Percentiles rank a stretch among this genome's conserved stretches.
Evolutionary conservation across 2,888 invertebrate species (phyloP).

Genomic region (Nemurella pictetii): DNA sequence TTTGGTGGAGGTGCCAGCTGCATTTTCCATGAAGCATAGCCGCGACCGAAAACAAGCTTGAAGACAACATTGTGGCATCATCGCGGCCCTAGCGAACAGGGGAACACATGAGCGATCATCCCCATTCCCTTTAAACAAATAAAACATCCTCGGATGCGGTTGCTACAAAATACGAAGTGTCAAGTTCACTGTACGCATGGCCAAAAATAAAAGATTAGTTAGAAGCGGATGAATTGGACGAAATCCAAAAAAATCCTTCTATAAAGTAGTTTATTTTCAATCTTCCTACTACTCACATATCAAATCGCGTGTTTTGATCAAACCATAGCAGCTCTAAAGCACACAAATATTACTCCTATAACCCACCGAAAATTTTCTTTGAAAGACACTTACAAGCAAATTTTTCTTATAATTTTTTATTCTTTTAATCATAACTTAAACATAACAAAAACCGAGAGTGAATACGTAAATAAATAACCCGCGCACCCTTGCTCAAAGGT

Average conservation of each 20-base stretch:
- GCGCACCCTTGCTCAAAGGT: neutral
- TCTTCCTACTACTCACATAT: neutral
- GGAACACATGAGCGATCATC: neutral
- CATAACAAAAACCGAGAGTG: neutral
- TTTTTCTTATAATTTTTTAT: too few species aligned
- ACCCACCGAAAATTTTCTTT: too few species aligned
- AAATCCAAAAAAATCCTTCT: neutral
- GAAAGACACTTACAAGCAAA: too few species aligned
- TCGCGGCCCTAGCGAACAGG: neutral
- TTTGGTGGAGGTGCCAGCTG: neutral
- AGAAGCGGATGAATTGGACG: neutral
- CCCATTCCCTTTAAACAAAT: neutral
- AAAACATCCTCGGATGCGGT: neutral
- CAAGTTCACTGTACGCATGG: neutral
- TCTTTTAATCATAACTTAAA: too few species aligned
- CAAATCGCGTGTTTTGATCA: too few species aligned
- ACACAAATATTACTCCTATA: neutral
- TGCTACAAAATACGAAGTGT: neutral
- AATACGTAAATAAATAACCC: neutral
- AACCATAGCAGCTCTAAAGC: neutral
- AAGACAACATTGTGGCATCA: neutral
- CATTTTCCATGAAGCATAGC: neutral
- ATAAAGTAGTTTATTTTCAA: neutral
- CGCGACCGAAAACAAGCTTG: neutral
- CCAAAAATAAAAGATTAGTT: neutral